phyloP scores from a whole-genome alignment of 1,140 invertebrate genomes.

The Trissolcus basalis region DNA sequence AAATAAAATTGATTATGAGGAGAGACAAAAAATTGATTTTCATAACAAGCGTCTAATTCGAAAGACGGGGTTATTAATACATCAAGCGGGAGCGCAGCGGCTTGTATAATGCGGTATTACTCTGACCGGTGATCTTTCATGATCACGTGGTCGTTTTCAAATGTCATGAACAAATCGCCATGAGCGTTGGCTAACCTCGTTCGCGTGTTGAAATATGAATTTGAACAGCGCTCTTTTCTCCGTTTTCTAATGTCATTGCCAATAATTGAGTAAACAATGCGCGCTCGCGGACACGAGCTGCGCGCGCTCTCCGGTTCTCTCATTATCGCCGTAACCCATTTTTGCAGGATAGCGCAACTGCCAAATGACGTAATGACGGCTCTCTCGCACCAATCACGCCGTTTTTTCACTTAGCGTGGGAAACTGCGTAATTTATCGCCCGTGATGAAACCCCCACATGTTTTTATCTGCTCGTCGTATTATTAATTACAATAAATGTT shows the following conservation, averaged over 20 bases:
- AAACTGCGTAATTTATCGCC: conserved; percentile 45
- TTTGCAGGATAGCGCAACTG: conserved; percentile 35
- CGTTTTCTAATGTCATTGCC: conserved; percentile 55
- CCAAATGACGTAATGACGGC: conserved; percentile 24
- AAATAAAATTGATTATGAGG: no score
- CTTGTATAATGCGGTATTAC: not conserved
- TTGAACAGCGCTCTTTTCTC: conserved; percentile 10
- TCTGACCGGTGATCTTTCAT: conserved; percentile 39
- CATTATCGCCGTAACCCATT: conserved; percentile 34
- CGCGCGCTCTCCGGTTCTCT: no score
- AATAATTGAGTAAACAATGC: conserved; percentile 51
- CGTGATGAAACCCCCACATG: conserved; percentile 21
- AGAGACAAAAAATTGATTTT: no score
- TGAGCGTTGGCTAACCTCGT: conserved; percentile 33
- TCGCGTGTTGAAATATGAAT: conserved; percentile 38
- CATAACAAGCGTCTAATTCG: no score
- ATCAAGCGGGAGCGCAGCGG: not conserved
- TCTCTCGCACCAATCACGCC: conserved; percentile 18
- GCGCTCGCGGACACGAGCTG: conserved; percentile 27
- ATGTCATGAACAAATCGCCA: conserved; percentile 52
- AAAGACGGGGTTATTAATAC: conserved; percentile 20
- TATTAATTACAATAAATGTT: conserved; percentile 34
- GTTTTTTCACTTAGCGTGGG: conserved; percentile 43
- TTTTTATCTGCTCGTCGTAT: conserved; percentile 38
- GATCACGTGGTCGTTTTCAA: conserved; percentile 45